Base-by-base conservation (phyloP, 2,113 vertebrate species). In the Cololabis saira region DNA sequence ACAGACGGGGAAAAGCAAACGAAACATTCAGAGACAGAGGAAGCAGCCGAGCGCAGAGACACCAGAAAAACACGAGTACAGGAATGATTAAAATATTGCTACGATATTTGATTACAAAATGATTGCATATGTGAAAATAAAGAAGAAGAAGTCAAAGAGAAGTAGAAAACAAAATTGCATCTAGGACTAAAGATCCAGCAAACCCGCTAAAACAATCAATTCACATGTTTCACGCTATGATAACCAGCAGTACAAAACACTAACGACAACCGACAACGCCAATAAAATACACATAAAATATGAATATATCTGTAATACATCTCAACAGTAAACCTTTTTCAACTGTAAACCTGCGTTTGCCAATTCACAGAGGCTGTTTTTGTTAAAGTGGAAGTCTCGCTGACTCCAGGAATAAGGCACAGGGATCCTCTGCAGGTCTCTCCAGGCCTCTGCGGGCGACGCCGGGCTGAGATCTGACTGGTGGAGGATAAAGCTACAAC, bases 21-120 rank as follows among this genome's bases (percentile, higher is more conserved):
- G 21, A 30, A 73, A 62, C 60, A 47, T 42, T 47, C 3, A 1
- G n/a, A 57, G 18, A 16, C 18, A 17, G 12, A n/a, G 55, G 16
- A 53, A 30, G 55, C 50, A 13, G 37, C 54, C 2, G 11, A 48
- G 14, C n/a, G 22, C 24, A 73, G 9, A 17, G 14, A 24, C 6
- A 37, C 33, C 24, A 21, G 13, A 33, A 43, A 43, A 42, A 53
- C 61, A 52, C 47, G 57, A 79, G 64, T 48, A 76, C 64, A 84
- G 84, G 87, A 91, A 90, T 89, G 86, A 87, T 84, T 85, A 76
- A 85, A 83, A 82, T 88, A 80, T 80, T 85, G 83, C 83, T 84
- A 88, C 74, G 48, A 84, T 83, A 83, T 81, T 30, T 69, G 80
- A 87, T 80, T 85, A 91, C 78, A 88, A 89, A 63, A 24, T 75